A percentile compares a stretch with the other conserved stretches of the same genome.
Conservation (phyloP, 2,797 vertebrate species). For the Eospalax fontanierii region DNA sequence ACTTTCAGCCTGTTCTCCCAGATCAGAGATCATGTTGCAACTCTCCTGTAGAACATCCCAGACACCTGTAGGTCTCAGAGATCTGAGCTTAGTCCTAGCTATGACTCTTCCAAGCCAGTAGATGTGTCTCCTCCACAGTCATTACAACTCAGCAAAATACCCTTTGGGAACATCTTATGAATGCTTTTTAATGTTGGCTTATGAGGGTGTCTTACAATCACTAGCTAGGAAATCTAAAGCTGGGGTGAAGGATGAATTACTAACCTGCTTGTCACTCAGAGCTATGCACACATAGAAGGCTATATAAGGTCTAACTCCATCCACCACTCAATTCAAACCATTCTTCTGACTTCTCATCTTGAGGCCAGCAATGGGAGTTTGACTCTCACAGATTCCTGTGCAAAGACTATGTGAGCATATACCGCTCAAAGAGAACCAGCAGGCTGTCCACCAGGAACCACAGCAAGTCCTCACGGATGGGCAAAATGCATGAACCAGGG, state of each 20-base stretch:
- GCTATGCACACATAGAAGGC: neutral
- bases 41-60: neutral
- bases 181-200: neutral
- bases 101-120: neutral
- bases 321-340: neutral
- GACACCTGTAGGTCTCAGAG: neutral
- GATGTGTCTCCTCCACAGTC: neutral
- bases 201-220: neutral
- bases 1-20: neutral
- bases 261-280: neutral
- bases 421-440: neutral
- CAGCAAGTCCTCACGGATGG: neutral
- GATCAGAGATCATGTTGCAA: neutral
- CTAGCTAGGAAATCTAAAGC: neutral
- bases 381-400: neutral
- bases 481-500: neutral
- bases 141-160: neutral
- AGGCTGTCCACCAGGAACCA: neutral
- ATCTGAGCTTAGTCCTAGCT: neutral
- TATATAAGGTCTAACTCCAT: neutral
- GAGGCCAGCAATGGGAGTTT: neutral
- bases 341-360: neutral
- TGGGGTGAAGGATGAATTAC: neutral
- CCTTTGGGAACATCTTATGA: neutral
- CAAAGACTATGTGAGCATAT: neutral